These are phyloP conservation scores for Phocides pigmalion DNA, from an alignment of 1,140 invertebrate species.

Conservation along the genomic window DNA sequence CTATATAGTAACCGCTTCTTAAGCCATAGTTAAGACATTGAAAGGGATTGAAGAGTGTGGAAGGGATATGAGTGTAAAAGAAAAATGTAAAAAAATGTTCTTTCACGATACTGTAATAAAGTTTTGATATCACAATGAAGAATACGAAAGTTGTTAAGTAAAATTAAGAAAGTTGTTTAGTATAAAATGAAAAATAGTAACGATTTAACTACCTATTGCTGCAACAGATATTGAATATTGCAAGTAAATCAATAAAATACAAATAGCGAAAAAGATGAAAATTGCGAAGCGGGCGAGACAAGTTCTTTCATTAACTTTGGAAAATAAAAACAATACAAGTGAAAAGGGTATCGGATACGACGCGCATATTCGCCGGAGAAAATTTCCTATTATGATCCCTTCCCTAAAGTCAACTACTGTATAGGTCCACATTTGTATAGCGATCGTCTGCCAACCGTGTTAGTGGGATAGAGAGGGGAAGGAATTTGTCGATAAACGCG, in stretches of 20 bases:
- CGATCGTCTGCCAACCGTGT: constrained; percentile 63
- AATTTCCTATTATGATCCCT: constrained; percentile 81
- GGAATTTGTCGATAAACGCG: constrained; percentile 44
- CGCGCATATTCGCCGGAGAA: constrained; percentile 73
- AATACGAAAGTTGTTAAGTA: no score
- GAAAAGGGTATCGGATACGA: constrained; percentile 78
- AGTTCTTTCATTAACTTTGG: constrained; percentile 80
- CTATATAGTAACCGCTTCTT: no score
- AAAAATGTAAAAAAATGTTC: no score
- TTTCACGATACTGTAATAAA: no score
- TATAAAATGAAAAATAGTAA: no score
- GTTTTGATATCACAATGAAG: no score
- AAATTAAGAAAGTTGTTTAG: no score
- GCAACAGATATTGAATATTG: no score
- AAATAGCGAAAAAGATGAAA: constrained; percentile 41
- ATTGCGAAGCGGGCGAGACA: constrained; percentile 56
- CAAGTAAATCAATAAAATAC: constrained; percentile 8
- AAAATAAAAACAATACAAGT: constrained; percentile 82
- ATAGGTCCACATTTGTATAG: constrained; percentile 68
- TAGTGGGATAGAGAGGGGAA: constrained; percentile 45
- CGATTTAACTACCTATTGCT: no score
- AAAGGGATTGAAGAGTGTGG: no score
- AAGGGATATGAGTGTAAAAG: no score
- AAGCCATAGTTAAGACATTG: no score
- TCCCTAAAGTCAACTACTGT: constrained; percentile 72